Percentiles rank a stretch among this genome's conserved stretches.
Conservation (phyloP, 2,797 vertebrate species). For the Otolemur crassicaudatus region DNA sequence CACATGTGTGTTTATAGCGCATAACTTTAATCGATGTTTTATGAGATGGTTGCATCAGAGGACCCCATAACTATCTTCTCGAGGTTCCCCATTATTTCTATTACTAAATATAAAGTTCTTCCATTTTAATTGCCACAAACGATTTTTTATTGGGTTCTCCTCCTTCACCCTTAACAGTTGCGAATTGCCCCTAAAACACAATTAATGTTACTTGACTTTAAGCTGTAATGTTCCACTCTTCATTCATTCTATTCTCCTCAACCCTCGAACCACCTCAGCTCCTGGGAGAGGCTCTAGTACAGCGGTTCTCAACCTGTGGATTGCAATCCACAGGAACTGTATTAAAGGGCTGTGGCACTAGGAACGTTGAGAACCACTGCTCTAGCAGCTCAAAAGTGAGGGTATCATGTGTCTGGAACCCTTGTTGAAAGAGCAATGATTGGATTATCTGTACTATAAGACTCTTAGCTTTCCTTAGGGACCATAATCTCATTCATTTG, state of each 20-base stretch:
- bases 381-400: background rate
- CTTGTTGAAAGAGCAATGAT: conserved; percentile 4
- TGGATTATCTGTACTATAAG: background rate
- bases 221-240: conserved; percentile 7
- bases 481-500: background rate
- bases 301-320: too few relatives aligned
- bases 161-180: background rate
- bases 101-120: conserved; percentile 40
- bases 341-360: too few relatives aligned
- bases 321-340: too few relatives aligned
- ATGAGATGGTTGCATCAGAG: background rate
- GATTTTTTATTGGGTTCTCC: background rate
- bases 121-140: conserved; percentile 13
- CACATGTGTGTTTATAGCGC: conserved; percentile 1
- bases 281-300: background rate
- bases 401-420: background rate
- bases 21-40: conserved; percentile 56
- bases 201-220: conserved; percentile 9
- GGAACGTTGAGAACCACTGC: too few relatives aligned
- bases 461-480: background rate
- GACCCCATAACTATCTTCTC: conserved; percentile 25
- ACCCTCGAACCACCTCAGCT: background rate
- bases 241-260: background rate
- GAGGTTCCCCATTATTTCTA: conserved; percentile 17
- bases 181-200: background rate